phyloP scores from a whole-genome alignment of 2,888 invertebrate genomes.

The Polyommatus iphigenia region DNA sequence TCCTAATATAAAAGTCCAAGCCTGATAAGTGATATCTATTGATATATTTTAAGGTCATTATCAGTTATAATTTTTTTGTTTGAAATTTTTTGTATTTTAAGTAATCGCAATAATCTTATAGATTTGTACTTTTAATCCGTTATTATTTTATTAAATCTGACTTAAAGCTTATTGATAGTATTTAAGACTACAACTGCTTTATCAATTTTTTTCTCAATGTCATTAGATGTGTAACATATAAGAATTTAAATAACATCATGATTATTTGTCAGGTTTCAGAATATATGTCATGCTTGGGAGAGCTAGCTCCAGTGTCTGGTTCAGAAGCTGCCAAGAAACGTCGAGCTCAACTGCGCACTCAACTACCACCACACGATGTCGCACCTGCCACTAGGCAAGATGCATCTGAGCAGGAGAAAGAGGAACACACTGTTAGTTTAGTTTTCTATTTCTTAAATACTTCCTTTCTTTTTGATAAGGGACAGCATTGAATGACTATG shows the following conservation, averaged over 20 bases:
- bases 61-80: background rate
- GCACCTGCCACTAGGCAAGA: constrained; percentile 74
- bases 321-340: constrained; percentile 88
- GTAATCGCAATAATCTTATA: background rate
- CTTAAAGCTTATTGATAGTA: background rate
- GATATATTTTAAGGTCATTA: constrained; percentile 7
- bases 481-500: background rate
- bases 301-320: constrained; percentile 89
- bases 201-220: background rate
- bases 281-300: constrained; percentile 84
- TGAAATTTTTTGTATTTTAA: background rate
- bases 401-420: constrained; percentile 75
- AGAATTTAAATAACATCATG: background rate
- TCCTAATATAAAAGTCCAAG: background rate
- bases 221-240: background rate
- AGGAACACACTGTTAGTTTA: constrained; percentile 66
- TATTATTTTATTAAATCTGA: background rate
- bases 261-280: constrained; percentile 68
- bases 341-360: constrained; percentile 90
- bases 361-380: constrained; percentile 91
- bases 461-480: background rate
- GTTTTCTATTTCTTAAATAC: background rate
- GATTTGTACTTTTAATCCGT: background rate
- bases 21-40: constrained; percentile 19
- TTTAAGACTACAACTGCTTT: background rate